These are phyloP conservation scores for Spea bombifrons DNA, from an alignment of 2,113 vertebrate species.

Conservation along the genomic window DNA sequence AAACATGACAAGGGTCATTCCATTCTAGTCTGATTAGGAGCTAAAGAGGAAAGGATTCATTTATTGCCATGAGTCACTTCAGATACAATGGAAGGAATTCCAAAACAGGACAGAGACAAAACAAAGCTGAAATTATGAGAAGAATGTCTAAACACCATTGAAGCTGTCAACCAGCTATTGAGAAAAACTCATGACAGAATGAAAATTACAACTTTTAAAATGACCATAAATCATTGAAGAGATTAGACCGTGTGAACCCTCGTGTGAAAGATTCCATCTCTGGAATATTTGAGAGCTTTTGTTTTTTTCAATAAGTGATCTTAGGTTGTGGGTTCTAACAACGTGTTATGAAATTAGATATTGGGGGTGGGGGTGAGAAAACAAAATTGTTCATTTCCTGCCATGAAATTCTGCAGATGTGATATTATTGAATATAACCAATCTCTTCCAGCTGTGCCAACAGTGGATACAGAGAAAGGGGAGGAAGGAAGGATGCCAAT, in stretches of 20 bases:
- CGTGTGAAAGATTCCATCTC: slow-evolving; percentile 56
- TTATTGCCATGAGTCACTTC: slow-evolving; percentile 72
- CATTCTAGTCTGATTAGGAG: slow-evolving; percentile 71
- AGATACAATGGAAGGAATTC: slow-evolving; percentile 75
- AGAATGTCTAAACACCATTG: slow-evolving; percentile 74
- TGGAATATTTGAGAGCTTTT: slow-evolving; percentile 25
- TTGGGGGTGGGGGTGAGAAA: not conserved
- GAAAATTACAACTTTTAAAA: slow-evolving; percentile 70
- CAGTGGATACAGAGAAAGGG: too few species aligned
- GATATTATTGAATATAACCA: too few species aligned
- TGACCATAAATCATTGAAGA: slow-evolving; percentile 69
- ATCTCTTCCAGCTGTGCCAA: too few species aligned
- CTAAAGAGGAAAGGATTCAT: slow-evolving; percentile 67
- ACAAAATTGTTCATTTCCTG: too few species aligned
- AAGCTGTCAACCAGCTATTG: slow-evolving; percentile 70
- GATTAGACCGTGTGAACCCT: slow-evolving; percentile 63
- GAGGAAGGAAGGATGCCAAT: too few species aligned
- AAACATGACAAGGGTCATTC: slow-evolving; percentile 62
- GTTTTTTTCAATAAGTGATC: not conserved
- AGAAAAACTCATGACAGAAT: slow-evolving; percentile 67
- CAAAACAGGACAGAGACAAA: slow-evolving; percentile 68
- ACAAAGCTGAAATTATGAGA: slow-evolving; percentile 73
- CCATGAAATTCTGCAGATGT: too few species aligned
- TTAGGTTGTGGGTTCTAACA: not conserved
- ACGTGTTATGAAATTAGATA: slow-evolving; percentile 5